Conservation (phyloP, 2,888 invertebrate species). For the Xylota segnis region DNA sequence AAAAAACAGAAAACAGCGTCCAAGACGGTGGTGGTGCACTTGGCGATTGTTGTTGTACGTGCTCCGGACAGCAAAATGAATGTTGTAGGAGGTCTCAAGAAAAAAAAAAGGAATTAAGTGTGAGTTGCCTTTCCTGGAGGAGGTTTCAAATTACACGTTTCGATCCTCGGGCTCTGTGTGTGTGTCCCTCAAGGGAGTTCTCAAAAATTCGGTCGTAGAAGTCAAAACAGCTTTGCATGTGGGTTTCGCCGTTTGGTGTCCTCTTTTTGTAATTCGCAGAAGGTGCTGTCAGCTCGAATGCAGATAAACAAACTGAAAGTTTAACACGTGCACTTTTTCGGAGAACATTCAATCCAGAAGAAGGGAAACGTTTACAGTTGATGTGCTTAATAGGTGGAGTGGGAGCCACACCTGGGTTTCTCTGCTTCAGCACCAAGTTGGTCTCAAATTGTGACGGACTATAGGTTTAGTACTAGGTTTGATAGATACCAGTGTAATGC, state of each 20-base stretch:
- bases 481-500: too few relatives aligned
- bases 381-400: too few relatives aligned
- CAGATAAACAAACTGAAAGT: constrained; percentile 2
- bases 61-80: constrained; percentile 8
- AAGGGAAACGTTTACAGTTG: too few relatives aligned
- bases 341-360: not conserved
- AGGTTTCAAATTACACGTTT: constrained; percentile 43
- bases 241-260: constrained; percentile 19
- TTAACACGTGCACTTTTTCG: not conserved
- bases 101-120: not conserved
- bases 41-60: constrained; percentile 33
- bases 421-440: too few relatives aligned
- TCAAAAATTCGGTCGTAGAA: not conserved
- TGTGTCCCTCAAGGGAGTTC: constrained; percentile 20
- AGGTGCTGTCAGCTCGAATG: constrained; percentile 4
- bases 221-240: constrained; percentile 26
- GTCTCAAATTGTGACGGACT: too few relatives aligned
- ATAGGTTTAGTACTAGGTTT: too few relatives aligned
- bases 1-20: not conserved
- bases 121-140: constrained; percentile 24
- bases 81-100: constrained; percentile 27
- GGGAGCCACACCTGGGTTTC: too few relatives aligned
- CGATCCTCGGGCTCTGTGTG: not conserved
- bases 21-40: not conserved
- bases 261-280: constrained; percentile 11